Percentiles rank a stretch among this genome's conserved stretches.
Evolutionary conservation across 2,797 vertebrate genomes (phyloP).

Genomic region (Rhabdophis nuchalis): DNA sequence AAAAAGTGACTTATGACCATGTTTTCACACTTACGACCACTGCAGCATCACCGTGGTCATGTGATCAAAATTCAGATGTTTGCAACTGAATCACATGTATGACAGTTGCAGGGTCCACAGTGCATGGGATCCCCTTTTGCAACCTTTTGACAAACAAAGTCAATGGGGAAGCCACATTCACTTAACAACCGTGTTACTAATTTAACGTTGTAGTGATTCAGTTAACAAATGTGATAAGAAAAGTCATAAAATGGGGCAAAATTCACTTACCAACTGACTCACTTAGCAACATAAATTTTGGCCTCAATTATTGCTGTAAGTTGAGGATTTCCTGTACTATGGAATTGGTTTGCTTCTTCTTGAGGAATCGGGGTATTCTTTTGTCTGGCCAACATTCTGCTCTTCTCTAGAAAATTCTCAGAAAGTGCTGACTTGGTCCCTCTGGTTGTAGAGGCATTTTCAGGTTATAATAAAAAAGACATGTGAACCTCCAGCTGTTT

Average conservation of each 20-base stretch:
- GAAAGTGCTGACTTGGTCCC: neutral
- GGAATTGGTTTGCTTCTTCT: neutral
- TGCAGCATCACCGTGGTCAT: neutral
- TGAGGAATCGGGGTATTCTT: neutral
- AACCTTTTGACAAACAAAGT: too few species aligned
- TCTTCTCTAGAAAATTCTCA: neutral
- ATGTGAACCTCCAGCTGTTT: neutral
- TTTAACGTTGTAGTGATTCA: neutral
- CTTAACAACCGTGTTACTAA: neutral
- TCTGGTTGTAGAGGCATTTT: neutral
- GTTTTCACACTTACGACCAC: neutral
- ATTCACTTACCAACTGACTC: neutral
- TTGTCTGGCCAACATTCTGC: neutral
- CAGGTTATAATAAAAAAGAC: neutral
- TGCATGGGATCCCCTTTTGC: too few species aligned
- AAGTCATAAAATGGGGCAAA: neutral
- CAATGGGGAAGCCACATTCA: too few species aligned
- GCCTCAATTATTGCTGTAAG: neutral
- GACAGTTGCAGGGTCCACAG: too few species aligned
- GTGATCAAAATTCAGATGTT: neutral
- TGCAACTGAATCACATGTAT: neutral
- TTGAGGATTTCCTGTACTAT: neutral
- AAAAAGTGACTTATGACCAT: neutral
- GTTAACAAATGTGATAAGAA: neutral
- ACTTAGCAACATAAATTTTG: neutral